phyloP scores from a whole-genome alignment of 1,140 invertebrate genomes.

The Zaprionus davidi region DNA sequence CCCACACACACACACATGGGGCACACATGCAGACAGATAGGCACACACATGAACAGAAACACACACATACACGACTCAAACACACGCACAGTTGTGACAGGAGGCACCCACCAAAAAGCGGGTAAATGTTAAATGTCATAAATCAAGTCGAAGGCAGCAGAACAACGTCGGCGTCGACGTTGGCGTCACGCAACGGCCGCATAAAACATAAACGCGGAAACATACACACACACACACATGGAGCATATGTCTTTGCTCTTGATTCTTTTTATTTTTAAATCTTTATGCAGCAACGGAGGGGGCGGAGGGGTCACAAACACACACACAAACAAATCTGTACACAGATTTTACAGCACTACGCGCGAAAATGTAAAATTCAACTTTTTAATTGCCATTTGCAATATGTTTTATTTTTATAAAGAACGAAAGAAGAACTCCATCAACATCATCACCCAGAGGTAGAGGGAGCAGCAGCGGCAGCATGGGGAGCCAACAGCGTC shows the following conservation, averaged over 20 bases:
- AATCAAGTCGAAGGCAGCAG: slow-evolving; percentile 51
- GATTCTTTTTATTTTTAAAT: slow-evolving; percentile 53
- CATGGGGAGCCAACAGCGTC: background rate
- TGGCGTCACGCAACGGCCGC: slow-evolving; percentile 50
- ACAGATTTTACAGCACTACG: slow-evolving; percentile 32
- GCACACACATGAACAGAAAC: slow-evolving; percentile 4
- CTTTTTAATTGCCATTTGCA: slow-evolving; percentile 52
- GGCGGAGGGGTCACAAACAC: background rate
- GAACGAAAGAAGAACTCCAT: slow-evolving; percentile 37
- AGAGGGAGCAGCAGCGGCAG: slow-evolving; percentile 14
- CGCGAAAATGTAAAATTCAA: slow-evolving; percentile 40
- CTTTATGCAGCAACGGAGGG: slow-evolving; percentile 1
- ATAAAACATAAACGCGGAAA: slow-evolving; percentile 59
- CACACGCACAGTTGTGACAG: slow-evolving; percentile 22
- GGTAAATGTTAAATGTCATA: slow-evolving; percentile 70
- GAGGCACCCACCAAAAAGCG: slow-evolving; percentile 49
- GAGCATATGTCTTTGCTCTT: slow-evolving; percentile 9
- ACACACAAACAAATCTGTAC: slow-evolving; percentile 40
- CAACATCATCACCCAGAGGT: slow-evolving; percentile 35
- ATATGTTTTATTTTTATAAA: slow-evolving; percentile 51
- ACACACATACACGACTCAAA: slow-evolving; percentile 8
- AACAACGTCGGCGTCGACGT: slow-evolving; percentile 32
- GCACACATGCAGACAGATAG: slow-evolving; percentile 21
- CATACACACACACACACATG: slow-evolving; percentile 29
- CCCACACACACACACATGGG: slow-evolving; percentile 24